Evolutionary conservation across 2,888 invertebrate species (phyloP).

Genomic region (Drosophila austrosaltans): DNA sequence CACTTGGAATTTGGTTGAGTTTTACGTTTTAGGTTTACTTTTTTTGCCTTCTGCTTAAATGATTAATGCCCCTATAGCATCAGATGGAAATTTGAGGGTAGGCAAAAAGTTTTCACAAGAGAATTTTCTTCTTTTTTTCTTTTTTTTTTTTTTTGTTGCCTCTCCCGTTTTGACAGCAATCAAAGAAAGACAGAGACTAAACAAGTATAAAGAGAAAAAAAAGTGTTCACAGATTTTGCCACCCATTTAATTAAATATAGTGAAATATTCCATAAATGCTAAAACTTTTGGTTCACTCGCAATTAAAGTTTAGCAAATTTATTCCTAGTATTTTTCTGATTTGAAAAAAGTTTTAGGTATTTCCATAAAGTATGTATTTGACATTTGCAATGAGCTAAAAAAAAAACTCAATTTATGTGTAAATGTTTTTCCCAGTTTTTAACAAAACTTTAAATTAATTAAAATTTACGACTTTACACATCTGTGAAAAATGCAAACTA

Average conservation of each 20-base stretch:
- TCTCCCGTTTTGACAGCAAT: background rate
- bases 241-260: slow-evolving; percentile 5
- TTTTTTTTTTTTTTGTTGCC: background rate
- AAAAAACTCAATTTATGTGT: background rate
- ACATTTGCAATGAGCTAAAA: background rate
- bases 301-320: slow-evolving; percentile 2
- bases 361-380: background rate
- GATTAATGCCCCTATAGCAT: slow-evolving; percentile 5
- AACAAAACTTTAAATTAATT: background rate
- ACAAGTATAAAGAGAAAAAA: background rate
- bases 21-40: background rate
- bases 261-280: background rate
- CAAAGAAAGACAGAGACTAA: background rate
- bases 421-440: background rate
- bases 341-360: background rate
- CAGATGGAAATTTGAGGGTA: slow-evolving; percentile 4
- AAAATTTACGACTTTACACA: background rate
- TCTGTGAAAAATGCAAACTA: background rate
- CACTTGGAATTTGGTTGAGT: slow-evolving; percentile 50
- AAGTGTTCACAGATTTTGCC: background rate
- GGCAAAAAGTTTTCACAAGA: slow-evolving; percentile 5
- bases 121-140: background rate
- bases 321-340: background rate
- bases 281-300: background rate
- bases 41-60: slow-evolving; percentile 9